phyloP scores from a whole-genome alignment of 2,888 invertebrate species.

The Aporophyla nigra region DNA sequence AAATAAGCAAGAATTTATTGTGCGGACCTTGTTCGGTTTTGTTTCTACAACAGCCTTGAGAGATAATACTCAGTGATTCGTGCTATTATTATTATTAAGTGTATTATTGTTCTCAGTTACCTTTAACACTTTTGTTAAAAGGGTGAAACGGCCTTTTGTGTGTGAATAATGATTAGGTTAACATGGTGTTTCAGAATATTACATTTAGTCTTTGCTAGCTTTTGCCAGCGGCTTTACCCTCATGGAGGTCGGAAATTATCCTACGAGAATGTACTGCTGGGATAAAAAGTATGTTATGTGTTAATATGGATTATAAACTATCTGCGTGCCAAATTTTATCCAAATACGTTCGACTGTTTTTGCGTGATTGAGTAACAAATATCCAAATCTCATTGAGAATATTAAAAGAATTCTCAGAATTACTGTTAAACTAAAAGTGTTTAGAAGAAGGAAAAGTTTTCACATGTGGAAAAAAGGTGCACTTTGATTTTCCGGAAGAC shows the following conservation, averaged over 20 bases:
- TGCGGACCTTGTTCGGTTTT: constrained; percentile 52
- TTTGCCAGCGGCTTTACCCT: too few species aligned
- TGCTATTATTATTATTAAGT: constrained; percentile 48
- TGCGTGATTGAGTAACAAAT: too few species aligned
- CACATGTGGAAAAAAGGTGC: background rate
- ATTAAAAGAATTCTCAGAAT: too few species aligned
- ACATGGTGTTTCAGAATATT: background rate
- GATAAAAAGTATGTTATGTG: too few species aligned
- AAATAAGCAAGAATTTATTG: constrained; percentile 68
- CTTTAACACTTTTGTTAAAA: constrained; percentile 35
- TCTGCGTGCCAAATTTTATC: too few species aligned
- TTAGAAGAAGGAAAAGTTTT: background rate
- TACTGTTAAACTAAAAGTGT: too few species aligned
- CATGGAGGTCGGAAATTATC: too few species aligned
- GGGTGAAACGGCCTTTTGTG: constrained; percentile 23
- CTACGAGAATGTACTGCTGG: too few species aligned
- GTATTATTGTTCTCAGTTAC: constrained; percentile 45
- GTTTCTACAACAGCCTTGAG: constrained; percentile 40
- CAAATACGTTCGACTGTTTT: too few species aligned
- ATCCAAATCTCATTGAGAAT: too few species aligned
- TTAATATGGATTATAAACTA: too few species aligned
- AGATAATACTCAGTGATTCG: constrained; percentile 54
- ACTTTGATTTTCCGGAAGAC: background rate
- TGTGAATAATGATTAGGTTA: constrained; percentile 19
- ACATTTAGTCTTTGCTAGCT: background rate